Evolutionary conservation across 2,888 invertebrate species (phyloP).

Genomic region (Andrena minutula): DNA sequence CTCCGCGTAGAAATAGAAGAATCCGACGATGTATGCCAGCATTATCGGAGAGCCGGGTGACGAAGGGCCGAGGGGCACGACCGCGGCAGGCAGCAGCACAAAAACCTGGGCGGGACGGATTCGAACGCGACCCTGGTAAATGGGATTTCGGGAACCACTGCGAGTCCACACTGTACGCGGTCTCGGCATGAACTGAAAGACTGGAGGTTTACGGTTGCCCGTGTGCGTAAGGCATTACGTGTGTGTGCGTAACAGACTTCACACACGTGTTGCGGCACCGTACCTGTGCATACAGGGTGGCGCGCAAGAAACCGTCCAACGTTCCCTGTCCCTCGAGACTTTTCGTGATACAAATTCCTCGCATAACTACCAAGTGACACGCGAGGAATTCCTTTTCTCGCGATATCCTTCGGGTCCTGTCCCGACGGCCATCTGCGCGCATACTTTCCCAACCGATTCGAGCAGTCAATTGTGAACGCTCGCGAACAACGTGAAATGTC

Average conservation of each 20-base stretch:
- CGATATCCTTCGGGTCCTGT: not conserved
- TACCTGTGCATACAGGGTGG: slow-evolving; percentile 74
- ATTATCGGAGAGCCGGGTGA: slow-evolving; percentile 58
- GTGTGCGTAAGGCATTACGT: slow-evolving; percentile 67
- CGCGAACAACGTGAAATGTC: not conserved
- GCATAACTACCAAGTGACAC: slow-evolving; percentile 41
- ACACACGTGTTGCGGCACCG: slow-evolving; percentile 59
- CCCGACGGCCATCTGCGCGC: not conserved
- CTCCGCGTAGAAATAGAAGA: slow-evolving; percentile 79
- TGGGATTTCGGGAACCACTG: slow-evolving; percentile 61
- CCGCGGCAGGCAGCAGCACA: not conserved
- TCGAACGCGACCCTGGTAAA: slow-evolving; percentile 19
- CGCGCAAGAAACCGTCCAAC: slow-evolving; percentile 41
- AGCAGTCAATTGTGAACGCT: not conserved
- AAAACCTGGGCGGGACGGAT: not conserved
- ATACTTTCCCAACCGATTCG: not conserved
- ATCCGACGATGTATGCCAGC: slow-evolving; percentile 79
- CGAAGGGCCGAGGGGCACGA: not conserved
- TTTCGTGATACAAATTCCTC: slow-evolving; percentile 44
- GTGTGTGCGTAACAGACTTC: slow-evolving; percentile 71
- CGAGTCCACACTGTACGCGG: slow-evolving; percentile 76
- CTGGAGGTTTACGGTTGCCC: slow-evolving; percentile 65
- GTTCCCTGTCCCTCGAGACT: not conserved
- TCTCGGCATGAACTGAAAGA: slow-evolving; percentile 79
- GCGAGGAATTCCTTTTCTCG: slow-evolving; percentile 34